Base-by-base conservation (phyloP, 1,140 invertebrate species). In the Tribolium castaneum region DNA sequence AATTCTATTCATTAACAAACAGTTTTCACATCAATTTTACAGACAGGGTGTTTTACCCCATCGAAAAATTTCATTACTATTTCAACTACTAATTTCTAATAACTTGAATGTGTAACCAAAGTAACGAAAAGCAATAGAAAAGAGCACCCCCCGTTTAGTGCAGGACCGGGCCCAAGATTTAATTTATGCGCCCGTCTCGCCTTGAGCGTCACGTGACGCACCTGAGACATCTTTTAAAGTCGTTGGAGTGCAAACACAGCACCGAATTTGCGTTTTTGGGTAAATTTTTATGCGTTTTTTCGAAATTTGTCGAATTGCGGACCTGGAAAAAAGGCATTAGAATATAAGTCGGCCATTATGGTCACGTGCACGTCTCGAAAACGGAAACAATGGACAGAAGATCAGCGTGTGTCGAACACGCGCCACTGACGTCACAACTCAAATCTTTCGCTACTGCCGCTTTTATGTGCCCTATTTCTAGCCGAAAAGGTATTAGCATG, bases 311-410 rank as follows among this genome's bases (percentile, higher is more conserved):
- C 6, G 3, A 9, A 72, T 34, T 72, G 9, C 81, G 74, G 49
- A 39, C 59, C 81, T 82, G 81, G 12, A 66, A 77, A 62, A 80
- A 72, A 70, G 51, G 75, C 75, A 70, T 80, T 80, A 82, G 80
- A 77, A 81, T 83, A 81, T 80, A 83, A 81, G 78, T 81, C 82
- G 77, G 82, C 82, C 82, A 84, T 83, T 80, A 82, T 78, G 80
- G 83, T 80, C 83, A 83, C 83, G 83, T 84, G 83, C 79, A 78
- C 75, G 77, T 82, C 79, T 83, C 79, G 74, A 82, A 82, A 83
- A 82, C 75, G 82, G 83, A 84, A 84, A 84, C 82, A 83, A 84
- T 84, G 80, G 82, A 83, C 81, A 78, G 76, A 77, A 82, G 80
- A 81, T 78, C 78, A 82, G 79, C 83, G 78, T 80, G 80, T 82